Conservation (phyloP, 2,797 vertebrate species). For the Neosilurus hyrtlii region DNA sequence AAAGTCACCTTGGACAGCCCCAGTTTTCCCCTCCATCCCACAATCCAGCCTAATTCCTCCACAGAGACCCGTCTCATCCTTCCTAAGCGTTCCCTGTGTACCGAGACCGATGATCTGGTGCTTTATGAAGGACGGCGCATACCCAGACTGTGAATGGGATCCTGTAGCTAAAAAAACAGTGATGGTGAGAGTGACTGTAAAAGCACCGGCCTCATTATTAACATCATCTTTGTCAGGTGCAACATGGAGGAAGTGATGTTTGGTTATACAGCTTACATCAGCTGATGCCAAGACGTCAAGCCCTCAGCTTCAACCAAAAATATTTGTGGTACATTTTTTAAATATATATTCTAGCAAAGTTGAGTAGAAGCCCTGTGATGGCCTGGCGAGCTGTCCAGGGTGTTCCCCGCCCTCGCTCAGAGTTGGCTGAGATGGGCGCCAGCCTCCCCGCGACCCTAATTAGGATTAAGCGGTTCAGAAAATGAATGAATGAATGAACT, state of each 20-base stretch:
- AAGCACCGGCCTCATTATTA: not conserved
- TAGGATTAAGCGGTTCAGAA: too few species aligned
- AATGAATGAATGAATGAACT: too few species aligned
- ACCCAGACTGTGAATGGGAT: not conserved
- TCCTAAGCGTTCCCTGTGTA: conserved; percentile 28
- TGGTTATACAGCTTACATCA: too few species aligned
- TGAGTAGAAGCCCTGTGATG: too few species aligned
- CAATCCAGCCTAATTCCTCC: conserved; percentile 55
- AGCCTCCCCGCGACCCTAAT: too few species aligned
- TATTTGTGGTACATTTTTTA: too few species aligned
- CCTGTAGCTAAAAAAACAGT: conserved; percentile 2
- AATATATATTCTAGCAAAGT: too few species aligned
- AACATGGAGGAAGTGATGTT: not conserved
- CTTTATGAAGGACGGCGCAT: conserved; percentile 1
- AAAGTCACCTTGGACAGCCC: conserved; percentile 79
- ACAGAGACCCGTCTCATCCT: conserved; percentile 44
- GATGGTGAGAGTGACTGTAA: not conserved
- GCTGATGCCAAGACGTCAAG: too few species aligned
- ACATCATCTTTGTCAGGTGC: not conserved
- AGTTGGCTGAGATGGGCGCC: too few species aligned
- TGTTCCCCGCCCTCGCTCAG: too few species aligned
- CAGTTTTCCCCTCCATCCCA: conserved; percentile 55
- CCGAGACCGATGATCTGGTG: conserved; percentile 14
- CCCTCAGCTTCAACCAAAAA: too few species aligned
- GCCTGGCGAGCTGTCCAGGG: too few species aligned